Conservation (phyloP, 2,113 vertebrate genomes). For the Cyprinus carpio region DNA sequence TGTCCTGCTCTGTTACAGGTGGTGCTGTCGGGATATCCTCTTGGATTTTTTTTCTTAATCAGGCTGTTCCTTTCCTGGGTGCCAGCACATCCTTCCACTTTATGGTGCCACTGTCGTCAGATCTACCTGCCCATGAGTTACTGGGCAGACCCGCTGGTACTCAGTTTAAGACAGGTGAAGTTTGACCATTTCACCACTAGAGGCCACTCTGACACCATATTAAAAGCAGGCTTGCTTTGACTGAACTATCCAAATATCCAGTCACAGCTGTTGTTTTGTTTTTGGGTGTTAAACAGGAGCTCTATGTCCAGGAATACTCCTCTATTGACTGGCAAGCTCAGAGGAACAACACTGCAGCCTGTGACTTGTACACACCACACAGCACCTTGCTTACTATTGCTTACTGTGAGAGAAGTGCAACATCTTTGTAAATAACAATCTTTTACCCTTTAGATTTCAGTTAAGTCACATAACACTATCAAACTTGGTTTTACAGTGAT, state of each 20-base stretch:
- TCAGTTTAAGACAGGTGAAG: slow-evolving; percentile 87
- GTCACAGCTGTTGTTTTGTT: not conserved
- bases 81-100: slow-evolving; percentile 86
- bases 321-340: slow-evolving; percentile 89
- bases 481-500: slow-evolving; percentile 71
- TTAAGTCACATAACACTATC: not conserved
- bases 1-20: slow-evolving; percentile 70
- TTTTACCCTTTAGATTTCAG: not conserved
- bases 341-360: slow-evolving; percentile 82
- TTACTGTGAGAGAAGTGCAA: slow-evolving; percentile 75
- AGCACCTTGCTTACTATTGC: slow-evolving; percentile 80
- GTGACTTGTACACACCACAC: slow-evolving; percentile 90
- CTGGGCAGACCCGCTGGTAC: slow-evolving; percentile 85
- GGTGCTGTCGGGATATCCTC: slow-evolving; percentile 90
- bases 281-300: slow-evolving; percentile 77
- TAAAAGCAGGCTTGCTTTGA: not conserved
- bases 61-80: slow-evolving; percentile 91
- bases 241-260: not conserved
- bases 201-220: not conserved
- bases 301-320: slow-evolving; percentile 88
- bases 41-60: slow-evolving; percentile 52
- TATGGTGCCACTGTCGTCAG: slow-evolving; percentile 98
- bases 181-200: slow-evolving; percentile 39
- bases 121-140: slow-evolving; percentile 97
- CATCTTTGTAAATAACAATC: not conserved